Percentiles rank a stretch among this genome's conserved stretches.
These are phyloP conservation scores for Enoplolaimus lenunculus DNA, from an alignment of 2,888 invertebrate genomes.

Conservation along the genomic window DNA sequence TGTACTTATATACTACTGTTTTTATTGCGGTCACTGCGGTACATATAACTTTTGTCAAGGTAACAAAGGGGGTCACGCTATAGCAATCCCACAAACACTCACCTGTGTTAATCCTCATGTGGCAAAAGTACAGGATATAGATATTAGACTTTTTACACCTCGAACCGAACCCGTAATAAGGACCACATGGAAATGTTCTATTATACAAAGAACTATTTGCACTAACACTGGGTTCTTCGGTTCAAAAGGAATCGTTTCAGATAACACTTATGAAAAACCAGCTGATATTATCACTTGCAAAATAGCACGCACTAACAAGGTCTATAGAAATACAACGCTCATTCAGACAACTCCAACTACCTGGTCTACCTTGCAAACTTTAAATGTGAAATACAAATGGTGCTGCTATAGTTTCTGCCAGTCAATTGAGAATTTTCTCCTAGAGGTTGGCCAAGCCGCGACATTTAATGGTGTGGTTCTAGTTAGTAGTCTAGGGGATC, in stretches of 20 bases:
- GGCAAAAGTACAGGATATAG: neutral
- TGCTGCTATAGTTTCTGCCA: neutral
- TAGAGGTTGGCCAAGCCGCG: neutral
- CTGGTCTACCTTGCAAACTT: neutral
- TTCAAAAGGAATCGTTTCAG: neutral
- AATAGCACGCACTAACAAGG: neutral
- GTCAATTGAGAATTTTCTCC: neutral
- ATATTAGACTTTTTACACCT: neutral
- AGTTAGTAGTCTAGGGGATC: neutral
- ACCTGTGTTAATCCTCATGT: neutral
- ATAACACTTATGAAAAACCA: neutral
- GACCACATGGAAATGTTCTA: neutral
- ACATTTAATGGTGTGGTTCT: neutral
- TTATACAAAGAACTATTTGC: neutral
- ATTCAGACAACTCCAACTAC: neutral
- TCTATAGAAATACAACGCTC: neutral
- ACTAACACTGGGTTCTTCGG: neutral
- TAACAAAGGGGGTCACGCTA: neutral
- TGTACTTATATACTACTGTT: neutral
- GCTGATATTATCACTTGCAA: neutral
- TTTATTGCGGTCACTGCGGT: neutral
- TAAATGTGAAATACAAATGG: neutral
- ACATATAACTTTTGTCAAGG: neutral
- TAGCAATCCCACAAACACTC: neutral
- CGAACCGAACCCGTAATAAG: neutral